Evolutionary conservation across 2,888 invertebrate species (phyloP), one percentile per base, ranked within the genome.

Genomic region (Ochlodes sylvanus): DNA sequence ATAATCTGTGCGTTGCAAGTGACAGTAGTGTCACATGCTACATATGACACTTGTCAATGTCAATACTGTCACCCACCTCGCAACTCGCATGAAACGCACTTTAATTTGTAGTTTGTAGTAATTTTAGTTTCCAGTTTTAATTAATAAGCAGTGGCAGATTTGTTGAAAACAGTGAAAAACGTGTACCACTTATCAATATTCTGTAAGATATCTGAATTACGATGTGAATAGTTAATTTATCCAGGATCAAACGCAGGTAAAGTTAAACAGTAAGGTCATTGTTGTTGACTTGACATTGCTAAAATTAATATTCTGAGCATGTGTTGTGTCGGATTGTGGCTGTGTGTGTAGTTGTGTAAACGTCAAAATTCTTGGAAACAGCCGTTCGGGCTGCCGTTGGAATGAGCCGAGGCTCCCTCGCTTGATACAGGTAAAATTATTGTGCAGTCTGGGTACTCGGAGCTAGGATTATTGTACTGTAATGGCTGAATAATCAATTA

Each of bases 321-420:
- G 81, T 81, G 82, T 82, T 76, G 67, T 86, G 83, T 79, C 76
- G 76, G 73, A 71, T 71, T 76, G 68, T 70, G 69, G 62, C 44
- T 69, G 77, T 72, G 70, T 77, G 70, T 68, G 73, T 70, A 80
- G 81, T 82, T 85, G 83, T 78, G 82, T 88, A 81, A 78, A 86
- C 81, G 87, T 86, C 85, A 83, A 81, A 89, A 79, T 92, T 91
- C 91, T 85, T 69, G 82, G 91, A 92, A 92, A 79, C 84, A 72
- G 84, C 83, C 82, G 73, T 19, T 63, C 69, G 69, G 58, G 67
- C 70, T 69, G 77, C 75, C 77, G 78, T 78, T 77, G 75, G 72
- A 74, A 73, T 78, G 78, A 77, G 76, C 79, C 65, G 69, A 73
- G 68, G 71, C 73, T 74, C 44, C 15, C 14, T n/a, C 85, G 87